These are phyloP conservation scores for Callaeas wilsoni DNA, from an alignment of 2,113 vertebrate genomes.

Conservation along the genomic window DNA sequence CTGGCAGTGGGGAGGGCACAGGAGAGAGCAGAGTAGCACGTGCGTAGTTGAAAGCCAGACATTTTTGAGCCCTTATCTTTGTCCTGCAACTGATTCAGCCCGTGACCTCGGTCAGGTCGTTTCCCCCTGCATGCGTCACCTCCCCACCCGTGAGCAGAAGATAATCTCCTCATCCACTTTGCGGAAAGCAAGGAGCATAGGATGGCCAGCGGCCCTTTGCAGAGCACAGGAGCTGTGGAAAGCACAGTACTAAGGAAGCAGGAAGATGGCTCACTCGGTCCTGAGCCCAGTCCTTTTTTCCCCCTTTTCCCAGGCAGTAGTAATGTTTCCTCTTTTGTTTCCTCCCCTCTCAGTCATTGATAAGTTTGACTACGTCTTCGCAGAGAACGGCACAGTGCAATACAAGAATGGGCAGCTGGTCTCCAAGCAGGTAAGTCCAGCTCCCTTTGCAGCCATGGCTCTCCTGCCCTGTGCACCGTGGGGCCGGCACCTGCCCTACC, in stretches of 20 bases:
- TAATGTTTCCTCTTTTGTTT: not conserved
- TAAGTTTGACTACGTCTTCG: conserved; percentile 97
- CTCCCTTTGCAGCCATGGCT: not conserved
- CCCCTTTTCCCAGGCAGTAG: not conserved
- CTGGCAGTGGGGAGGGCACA: not conserved
- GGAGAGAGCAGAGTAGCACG: not conserved
- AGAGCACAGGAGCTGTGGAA: not conserved
- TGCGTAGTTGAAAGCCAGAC: not conserved
- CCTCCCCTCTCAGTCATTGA: conserved; percentile 79
- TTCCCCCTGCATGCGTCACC: not conserved
- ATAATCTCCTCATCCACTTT: not conserved
- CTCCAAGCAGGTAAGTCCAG: conserved; percentile 85
- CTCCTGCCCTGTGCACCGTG: rapidly evolving
- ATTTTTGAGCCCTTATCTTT: conserved; percentile 1
- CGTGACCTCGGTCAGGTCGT: not conserved
- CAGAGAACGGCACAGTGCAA: conserved; percentile 94
- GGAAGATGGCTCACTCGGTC: not conserved
- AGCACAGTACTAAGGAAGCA: not conserved
- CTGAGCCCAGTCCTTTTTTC: not conserved
- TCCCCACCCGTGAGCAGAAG: not conserved
- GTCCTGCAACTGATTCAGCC: not conserved
- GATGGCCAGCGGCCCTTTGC: not conserved
- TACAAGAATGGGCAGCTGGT: conserved; percentile 93
- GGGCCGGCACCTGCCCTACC: not conserved
- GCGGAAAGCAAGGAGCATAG: not conserved